Evolutionary conservation across 1,140 invertebrate genomes (phyloP), one percentile per base, ranked within the genome.

Genomic region (Ceratoteleas bidentatus): DNA sequence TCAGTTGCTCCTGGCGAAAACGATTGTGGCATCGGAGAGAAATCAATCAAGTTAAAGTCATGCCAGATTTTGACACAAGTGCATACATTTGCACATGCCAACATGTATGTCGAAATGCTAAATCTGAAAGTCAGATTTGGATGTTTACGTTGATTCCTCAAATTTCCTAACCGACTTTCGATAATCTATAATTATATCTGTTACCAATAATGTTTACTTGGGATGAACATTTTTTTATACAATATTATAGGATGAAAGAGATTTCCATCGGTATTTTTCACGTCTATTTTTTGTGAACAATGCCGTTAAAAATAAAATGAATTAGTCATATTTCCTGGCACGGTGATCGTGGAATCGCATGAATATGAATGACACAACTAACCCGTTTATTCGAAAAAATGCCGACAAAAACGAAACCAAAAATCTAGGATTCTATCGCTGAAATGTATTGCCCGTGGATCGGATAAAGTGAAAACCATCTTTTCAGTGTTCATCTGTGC

Each of bases 381-480:
- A 40, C 6, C 7, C 36, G 10, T 9, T 40, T 11, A 40, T 40
- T 40, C 36, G 10, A 40, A 40, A 52, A 62, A 38, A 11, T 1
- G 38, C 10, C 47, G 45, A 7, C 60, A 10, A 61, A 40, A 40
- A 40, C 10, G 36, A 40, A 40, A 40, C 36, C 10, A 40, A 40
- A 40, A 40, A 40, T 14, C 47, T 11, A 50, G 40, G 62, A 54
- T 54, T 54, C 49, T 56, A 68, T 68, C 52, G 38, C 14, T 68
- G 53, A 66, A 66, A 54, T 54, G 33, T 11, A 66, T 66, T 66
- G 43, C 62, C 14, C 40, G 64, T 45, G 53, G 53, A 52, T 47
- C 64, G 53, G 56, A 68, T 68, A 47, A 65, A 65, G 49, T 54
- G 62, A 43, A 65, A 40, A 53, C 49, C 62, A 54, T 65, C 62